Conservation (phyloP, 2,888 invertebrate genomes). For the Stramonita haemastoma region DNA sequence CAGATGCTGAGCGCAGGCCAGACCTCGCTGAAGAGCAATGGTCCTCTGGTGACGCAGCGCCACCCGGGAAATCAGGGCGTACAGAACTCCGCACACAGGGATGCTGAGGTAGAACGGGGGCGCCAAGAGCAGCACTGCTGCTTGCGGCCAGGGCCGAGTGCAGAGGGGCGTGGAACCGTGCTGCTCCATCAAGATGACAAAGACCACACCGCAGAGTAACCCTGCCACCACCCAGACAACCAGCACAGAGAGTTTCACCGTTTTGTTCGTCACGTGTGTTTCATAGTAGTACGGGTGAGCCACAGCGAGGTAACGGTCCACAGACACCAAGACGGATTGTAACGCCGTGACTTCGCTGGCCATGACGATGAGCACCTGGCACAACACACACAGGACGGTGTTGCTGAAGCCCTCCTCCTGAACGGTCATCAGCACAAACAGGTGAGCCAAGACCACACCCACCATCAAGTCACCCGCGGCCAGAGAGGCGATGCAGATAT, state of each 20-base stretch:
- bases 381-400: neutral
- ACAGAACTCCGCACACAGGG: neutral
- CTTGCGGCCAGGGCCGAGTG: neutral
- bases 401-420: neutral
- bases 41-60: neutral
- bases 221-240: neutral
- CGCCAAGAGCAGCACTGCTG: neutral
- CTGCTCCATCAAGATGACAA: neutral
- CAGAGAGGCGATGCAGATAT: neutral
- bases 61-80: neutral
- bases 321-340: neutral
- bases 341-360: neutral
- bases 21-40: neutral
- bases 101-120: neutral
- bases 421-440: neutral
- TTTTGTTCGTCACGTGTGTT: neutral
- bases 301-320: neutral
- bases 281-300: neutral
- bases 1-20: neutral
- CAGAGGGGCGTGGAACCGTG: neutral
- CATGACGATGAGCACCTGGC: neutral
- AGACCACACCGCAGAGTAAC: neutral
- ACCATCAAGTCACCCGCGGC: neutral
- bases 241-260: neutral
- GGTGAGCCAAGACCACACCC: neutral